Conservation (phyloP, 2,797 vertebrate genomes). For the Sebastes ruberrimus region DNA sequence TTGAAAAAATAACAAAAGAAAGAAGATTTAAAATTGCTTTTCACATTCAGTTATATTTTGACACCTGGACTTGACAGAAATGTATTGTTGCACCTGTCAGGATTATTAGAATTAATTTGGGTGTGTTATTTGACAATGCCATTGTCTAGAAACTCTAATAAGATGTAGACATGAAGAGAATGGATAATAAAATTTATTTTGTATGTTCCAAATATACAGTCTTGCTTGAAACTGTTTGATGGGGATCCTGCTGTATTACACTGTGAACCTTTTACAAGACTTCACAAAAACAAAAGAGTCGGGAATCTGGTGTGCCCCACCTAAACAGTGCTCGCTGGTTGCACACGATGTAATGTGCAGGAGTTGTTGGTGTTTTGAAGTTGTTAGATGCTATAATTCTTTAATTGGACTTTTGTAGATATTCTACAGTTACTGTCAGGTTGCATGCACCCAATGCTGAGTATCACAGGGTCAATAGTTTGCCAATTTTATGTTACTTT, state of each 20-base stretch:
- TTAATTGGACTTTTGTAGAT: slow-evolving; percentile 83
- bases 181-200: slow-evolving; percentile 93
- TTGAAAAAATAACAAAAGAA: slow-evolving; percentile 81
- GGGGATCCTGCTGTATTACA: slow-evolving; percentile 83
- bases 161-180: slow-evolving; percentile 87
- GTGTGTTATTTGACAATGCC: slow-evolving; percentile 82
- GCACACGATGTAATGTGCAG: slow-evolving; percentile 78
- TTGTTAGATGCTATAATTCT: slow-evolving; percentile 83
- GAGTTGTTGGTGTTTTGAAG: slow-evolving; percentile 81
- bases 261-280: slow-evolving; percentile 82
- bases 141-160: slow-evolving; percentile 86
- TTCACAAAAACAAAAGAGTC: slow-evolving; percentile 72
- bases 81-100: slow-evolving; percentile 81
- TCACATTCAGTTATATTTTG: slow-evolving; percentile 82
- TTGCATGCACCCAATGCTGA: slow-evolving; percentile 84
- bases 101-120: slow-evolving; percentile 82
- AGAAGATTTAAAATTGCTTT: slow-evolving; percentile 78
- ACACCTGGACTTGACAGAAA: slow-evolving; percentile 81
- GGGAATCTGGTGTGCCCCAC: slow-evolving; percentile 69
- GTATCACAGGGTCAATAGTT: slow-evolving; percentile 84
- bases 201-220: slow-evolving; percentile 89
- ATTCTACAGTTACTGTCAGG: slow-evolving; percentile 84
- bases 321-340: slow-evolving; percentile 65
- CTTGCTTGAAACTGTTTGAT: slow-evolving; percentile 86
- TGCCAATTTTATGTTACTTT: slow-evolving; percentile 86